Evolutionary conservation across 1,140 invertebrate species (phyloP), one percentile per base, ranked within the genome.

Genomic region (Sycobia sp.): DNA sequence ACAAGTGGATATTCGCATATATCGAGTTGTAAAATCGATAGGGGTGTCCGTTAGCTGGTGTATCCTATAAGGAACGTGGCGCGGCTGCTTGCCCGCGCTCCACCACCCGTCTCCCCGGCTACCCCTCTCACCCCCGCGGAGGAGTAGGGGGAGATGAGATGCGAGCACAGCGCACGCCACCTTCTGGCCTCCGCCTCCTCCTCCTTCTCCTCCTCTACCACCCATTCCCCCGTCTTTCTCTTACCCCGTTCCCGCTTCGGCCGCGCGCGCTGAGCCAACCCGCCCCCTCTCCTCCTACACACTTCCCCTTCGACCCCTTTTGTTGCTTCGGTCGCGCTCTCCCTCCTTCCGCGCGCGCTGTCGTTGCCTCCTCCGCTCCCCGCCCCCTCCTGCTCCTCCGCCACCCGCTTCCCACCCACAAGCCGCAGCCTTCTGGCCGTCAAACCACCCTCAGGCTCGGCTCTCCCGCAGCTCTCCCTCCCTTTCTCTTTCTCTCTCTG

Each of bases 11-110:
- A 81, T 80, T 80, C 62, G 38, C 47, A 79, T 79, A 82, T 80
- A 82, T 82, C 78, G 77, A 79, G 76, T 81, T 82, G 78, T 82
- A 82, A 82, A 82, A 82, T 82, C 78, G 78, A 82, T 82, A 82
- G 78, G 78, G 78, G 77, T 82, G 78, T 81, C 77, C 77, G 76
- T 79, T 79, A 72, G 73, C 69, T 72, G n/a, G 73, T 77, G 77
- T 77, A 77, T 80, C 76, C 75, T 80, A 70, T 80, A 80, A 81
- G 79, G 77, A 78, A 72, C 44, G 67, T 38, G 47, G 3, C 54
- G 13, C 22, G 54, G 20, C 18, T 25, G 22, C 27, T 34, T 34
- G 20, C 51, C 39, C 1, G 23, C 27, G 18, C 38, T 55, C 8
- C 43, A 7, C 43, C 23, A 43, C 8, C 14, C 9, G 3, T 54